Conservation (phyloP, 2,797 vertebrate genomes). For the Tapirus indicus region DNA sequence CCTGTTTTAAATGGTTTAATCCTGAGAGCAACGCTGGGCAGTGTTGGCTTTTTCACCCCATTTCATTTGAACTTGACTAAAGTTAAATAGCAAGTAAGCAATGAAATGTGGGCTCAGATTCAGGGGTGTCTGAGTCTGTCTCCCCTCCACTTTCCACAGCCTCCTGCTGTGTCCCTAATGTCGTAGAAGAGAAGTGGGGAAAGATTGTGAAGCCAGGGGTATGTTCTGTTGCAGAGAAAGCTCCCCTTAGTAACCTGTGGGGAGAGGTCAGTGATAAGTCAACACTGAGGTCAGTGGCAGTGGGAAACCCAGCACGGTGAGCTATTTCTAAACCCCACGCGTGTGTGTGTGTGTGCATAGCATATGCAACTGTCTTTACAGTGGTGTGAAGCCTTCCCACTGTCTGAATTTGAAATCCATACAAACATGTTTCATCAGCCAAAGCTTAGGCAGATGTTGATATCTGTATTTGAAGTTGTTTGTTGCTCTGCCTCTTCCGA, state of each 20-base stretch:
- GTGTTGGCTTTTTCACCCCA: background rate
- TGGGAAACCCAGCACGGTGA: background rate
- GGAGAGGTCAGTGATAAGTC: background rate
- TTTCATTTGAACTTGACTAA: background rate
- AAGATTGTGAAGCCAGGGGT: background rate
- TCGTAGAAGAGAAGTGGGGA: background rate
- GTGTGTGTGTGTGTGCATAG: fast-evolving
- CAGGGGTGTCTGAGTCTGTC: background rate
- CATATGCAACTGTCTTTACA: background rate
- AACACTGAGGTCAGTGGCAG: background rate
- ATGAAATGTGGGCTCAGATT: background rate
- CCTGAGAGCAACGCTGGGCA: background rate
- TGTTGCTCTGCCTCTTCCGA: background rate
- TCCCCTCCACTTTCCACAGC: background rate
- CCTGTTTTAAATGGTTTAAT: background rate
- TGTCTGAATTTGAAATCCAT: background rate
- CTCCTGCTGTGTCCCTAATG: background rate
- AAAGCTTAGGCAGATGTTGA: background rate
- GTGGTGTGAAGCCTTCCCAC: background rate
- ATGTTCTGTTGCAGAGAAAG: background rate
- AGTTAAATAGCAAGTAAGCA: background rate
- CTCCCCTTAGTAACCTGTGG: background rate
- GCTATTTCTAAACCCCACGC: fast-evolving
- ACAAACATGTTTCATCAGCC: background rate
- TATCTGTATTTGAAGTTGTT: background rate